phyloP scores from a whole-genome alignment of 2,113 vertebrate genomes.

The Oreochromis tanganicae region DNA sequence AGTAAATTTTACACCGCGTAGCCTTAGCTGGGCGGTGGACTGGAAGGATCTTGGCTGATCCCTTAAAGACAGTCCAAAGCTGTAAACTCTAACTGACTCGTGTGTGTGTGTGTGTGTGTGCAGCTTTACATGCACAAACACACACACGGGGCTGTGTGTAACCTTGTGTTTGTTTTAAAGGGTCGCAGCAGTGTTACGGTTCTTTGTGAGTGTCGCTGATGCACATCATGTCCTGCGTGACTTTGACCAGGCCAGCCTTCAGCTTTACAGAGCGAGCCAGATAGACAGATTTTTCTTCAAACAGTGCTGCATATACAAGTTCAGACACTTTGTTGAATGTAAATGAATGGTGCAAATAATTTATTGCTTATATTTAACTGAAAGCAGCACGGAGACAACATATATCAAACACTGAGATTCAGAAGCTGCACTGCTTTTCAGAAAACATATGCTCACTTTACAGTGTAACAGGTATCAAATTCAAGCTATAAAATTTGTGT shows the following conservation, averaged over 20 bases:
- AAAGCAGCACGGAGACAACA: background rate
- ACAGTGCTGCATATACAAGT: background rate
- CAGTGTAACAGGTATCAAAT: background rate
- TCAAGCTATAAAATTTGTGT: background rate
- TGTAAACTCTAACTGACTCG: background rate
- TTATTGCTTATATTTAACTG: background rate
- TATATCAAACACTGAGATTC: background rate
- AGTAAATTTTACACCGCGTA: background rate
- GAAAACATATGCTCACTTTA: background rate
- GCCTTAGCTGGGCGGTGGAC: background rate
- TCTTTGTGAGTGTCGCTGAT: slow-evolving; percentile 41
- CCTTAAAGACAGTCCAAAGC: slow-evolving; percentile 6
- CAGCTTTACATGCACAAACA: background rate
- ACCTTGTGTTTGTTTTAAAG: slow-evolving; percentile 49
- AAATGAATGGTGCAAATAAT: background rate
- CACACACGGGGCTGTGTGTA: background rate
- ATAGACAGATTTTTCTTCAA: slow-evolving; percentile 5
- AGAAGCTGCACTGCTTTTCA: background rate
- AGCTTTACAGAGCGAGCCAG: slow-evolving; percentile 2
- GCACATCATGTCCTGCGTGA: slow-evolving; percentile 50
- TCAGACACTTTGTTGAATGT: background rate
- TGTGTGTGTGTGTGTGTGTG: background rate
- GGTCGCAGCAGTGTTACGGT: background rate
- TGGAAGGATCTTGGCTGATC: slow-evolving; percentile 9
- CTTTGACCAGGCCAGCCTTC: slow-evolving; percentile 38